Evolutionary conservation across 2,113 vertebrate genomes (phyloP).

Genomic region (human (Homo sapiens)): DNA sequence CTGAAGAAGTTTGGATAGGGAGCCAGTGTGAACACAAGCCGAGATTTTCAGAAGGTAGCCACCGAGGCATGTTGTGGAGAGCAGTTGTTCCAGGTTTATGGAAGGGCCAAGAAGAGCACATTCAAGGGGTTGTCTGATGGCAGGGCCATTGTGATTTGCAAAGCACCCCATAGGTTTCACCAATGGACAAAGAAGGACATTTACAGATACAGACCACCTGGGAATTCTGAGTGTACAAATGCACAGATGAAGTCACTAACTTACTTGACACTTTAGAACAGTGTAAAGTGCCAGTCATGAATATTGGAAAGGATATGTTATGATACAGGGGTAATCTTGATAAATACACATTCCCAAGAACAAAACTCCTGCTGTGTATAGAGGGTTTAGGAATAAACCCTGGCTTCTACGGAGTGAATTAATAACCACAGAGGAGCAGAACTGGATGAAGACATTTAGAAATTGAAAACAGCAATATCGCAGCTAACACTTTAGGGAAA

Average conservation of each 20-base stretch:
- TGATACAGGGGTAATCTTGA: background rate
- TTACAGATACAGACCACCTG: background rate
- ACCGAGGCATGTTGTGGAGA: background rate
- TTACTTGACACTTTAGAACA: background rate
- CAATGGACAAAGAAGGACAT: background rate
- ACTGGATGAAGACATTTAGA: background rate
- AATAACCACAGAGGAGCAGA: background rate
- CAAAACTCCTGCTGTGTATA: background rate
- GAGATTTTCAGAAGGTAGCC: background rate
- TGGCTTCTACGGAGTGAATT: background rate
- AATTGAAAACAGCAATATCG: background rate
- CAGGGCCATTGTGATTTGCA: background rate
- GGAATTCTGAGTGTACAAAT: no score
- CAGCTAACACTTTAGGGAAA: background rate
- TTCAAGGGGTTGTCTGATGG: background rate
- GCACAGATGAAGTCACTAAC: background rate
- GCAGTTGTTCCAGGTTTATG: background rate
- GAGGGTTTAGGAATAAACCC: background rate
- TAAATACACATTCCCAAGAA: background rate
- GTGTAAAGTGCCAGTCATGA: background rate
- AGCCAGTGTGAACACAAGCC: background rate
- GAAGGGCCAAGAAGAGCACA: background rate
- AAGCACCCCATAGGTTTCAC: background rate
- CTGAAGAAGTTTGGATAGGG: background rate
- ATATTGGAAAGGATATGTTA: background rate